Conservation (phyloP, 2,113 vertebrate genomes). For the Bufo gargarizans region DNA sequence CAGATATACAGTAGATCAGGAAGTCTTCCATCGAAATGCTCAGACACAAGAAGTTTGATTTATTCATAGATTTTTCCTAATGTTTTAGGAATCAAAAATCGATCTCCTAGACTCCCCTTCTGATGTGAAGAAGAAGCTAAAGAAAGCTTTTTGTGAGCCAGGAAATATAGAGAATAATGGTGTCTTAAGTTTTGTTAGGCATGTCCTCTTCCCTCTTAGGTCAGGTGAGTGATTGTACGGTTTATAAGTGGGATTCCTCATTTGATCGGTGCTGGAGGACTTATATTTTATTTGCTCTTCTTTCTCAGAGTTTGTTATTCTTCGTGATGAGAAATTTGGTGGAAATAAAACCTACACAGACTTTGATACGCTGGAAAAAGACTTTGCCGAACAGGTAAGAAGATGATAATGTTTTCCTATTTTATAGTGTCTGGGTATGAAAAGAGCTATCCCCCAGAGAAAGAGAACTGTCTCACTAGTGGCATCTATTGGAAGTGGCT, state of each 20-base stretch:
- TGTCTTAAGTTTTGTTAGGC: slow-evolving; percentile 90
- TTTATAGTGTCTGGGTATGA: too few relatives aligned
- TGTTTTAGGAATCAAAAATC: slow-evolving; percentile 92
- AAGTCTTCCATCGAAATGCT: too few relatives aligned
- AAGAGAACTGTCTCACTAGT: too few relatives aligned
- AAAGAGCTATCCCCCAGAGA: too few relatives aligned
- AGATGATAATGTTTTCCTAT: too few relatives aligned
- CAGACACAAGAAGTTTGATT: too few relatives aligned
- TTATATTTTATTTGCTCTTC: slow-evolving; percentile 26
- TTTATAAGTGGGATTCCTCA: neutral
- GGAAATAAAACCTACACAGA: slow-evolving; percentile 88
- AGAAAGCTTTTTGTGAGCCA: slow-evolving; percentile 97
- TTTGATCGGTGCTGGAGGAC: neutral
- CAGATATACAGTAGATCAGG: too few relatives aligned
- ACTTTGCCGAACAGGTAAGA: slow-evolving; percentile 88
- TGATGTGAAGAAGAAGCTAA: slow-evolving; percentile 96
- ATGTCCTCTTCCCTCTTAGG: slow-evolving; percentile 89
- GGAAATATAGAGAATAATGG: slow-evolving; percentile 95
- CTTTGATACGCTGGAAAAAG: slow-evolving; percentile 87
- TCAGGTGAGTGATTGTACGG: slow-evolving; percentile 75
- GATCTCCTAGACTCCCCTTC: slow-evolving; percentile 91
- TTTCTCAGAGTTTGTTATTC: slow-evolving; percentile 85
- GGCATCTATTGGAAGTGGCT: too few relatives aligned
- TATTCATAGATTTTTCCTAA: neutral
- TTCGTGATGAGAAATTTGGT: slow-evolving; percentile 92